Conservation (phyloP, 2,113 vertebrate genomes). For the Sorex fumeus region DNA sequence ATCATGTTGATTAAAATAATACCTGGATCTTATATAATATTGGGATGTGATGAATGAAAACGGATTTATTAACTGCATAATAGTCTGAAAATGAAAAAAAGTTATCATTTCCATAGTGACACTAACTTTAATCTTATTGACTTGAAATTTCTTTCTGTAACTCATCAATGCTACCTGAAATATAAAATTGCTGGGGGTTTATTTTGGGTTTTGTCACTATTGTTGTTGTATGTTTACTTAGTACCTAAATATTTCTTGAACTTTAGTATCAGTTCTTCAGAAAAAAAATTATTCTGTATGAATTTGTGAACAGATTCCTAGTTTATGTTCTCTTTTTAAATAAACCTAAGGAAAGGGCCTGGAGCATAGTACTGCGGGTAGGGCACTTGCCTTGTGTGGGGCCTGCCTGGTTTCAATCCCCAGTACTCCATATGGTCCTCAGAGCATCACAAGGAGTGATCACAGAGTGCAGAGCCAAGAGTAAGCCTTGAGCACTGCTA, state of each 20-base stretch:
- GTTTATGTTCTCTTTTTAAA: conserved; percentile 59
- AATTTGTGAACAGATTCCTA: conserved; percentile 38
- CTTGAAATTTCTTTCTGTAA: conserved; percentile 9
- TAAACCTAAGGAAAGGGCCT: too few species aligned
- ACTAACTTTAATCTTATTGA: not conserved
- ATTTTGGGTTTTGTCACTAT: too few species aligned
- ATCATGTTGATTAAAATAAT: conserved; percentile 42
- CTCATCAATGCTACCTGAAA: not conserved
- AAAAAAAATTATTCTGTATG: conserved; percentile 10
- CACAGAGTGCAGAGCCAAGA: too few species aligned
- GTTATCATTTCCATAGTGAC: not conserved
- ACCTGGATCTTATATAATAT: not conserved
- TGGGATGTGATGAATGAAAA: not conserved
- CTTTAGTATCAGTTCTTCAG: conserved; percentile 58
- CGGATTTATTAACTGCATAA: too few species aligned
- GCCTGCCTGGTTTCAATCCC: too few species aligned
- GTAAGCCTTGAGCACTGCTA: too few species aligned
- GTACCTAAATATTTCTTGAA: not conserved
- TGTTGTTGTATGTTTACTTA: not conserved
- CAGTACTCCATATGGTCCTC: too few species aligned
- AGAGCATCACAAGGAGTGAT: too few species aligned
- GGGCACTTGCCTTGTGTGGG: too few species aligned
- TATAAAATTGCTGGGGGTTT: conserved; percentile 10
- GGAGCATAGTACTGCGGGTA: too few species aligned
- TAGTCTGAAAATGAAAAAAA: not conserved